These are phyloP conservation scores for Brachycybe producta DNA, from an alignment of 2,888 invertebrate genomes.

Conservation along the genomic window DNA sequence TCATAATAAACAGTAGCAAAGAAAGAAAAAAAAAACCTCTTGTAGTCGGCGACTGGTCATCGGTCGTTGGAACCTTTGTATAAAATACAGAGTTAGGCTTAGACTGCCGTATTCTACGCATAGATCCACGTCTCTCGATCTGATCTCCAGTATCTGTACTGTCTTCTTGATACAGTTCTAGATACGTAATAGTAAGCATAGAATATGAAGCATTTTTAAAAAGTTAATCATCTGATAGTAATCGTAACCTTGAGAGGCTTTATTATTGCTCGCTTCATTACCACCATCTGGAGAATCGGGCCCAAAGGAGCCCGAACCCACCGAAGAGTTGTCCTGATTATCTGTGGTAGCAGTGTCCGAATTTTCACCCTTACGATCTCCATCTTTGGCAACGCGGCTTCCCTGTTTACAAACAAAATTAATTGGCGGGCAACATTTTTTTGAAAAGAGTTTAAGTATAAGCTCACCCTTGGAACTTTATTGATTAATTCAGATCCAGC, in stretches of 20 bases:
- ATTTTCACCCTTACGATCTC: conserved; percentile 15
- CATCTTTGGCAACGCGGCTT: not conserved
- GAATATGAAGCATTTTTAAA: not conserved
- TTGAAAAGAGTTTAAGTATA: not conserved
- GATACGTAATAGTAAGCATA: too few relatives aligned
- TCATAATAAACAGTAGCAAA: too few relatives aligned
- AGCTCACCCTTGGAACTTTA: conserved; percentile 55
- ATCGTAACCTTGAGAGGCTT: not conserved
- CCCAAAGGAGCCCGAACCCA: conserved; percentile 22
- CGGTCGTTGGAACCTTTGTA: conserved; percentile 6
- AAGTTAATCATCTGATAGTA: not conserved
- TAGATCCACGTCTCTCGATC: conserved; percentile 10
- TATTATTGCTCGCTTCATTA: conserved; percentile 15
- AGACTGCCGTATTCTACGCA: conserved; percentile 1
- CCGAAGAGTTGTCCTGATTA: conserved; percentile 22
- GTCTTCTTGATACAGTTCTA: too few relatives aligned
- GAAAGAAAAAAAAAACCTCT: too few relatives aligned
- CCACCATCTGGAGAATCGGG: conserved; percentile 21
- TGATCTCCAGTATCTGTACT: not conserved
- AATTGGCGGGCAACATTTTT: not conserved
- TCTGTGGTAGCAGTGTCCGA: conserved; percentile 17
- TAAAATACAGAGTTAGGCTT: conserved; percentile 16
- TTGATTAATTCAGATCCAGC: conserved; percentile 76
- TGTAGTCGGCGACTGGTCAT: not conserved
- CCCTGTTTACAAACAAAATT: not conserved